Percentiles rank a stretch among this genome's conserved stretches.
phyloP scores from a whole-genome alignment of 2,113 vertebrate genomes.

The Archilochus colubris region DNA sequence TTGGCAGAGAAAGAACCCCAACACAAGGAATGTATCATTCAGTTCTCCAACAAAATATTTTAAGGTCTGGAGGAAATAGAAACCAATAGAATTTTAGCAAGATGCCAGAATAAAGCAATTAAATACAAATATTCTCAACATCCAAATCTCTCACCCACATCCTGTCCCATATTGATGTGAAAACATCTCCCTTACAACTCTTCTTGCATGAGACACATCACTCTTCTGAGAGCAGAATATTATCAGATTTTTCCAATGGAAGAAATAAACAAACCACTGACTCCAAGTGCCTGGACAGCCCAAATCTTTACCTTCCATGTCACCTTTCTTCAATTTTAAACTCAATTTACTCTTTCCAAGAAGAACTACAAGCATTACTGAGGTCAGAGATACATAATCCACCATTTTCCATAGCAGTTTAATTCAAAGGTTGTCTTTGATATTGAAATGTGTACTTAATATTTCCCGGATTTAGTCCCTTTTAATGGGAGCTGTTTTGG shows the following conservation, averaged over 20 bases:
- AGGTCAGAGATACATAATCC: neutral
- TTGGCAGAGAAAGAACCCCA: neutral
- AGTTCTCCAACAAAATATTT: neutral
- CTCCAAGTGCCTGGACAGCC: fast-evolving
- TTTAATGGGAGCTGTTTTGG: neutral
- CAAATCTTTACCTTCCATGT: neutral
- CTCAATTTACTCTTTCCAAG: neutral
- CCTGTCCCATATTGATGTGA: neutral
- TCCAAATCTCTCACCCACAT: slow-evolving; percentile 6
- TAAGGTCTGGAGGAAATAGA: slow-evolving; percentile 13
- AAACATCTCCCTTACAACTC: neutral
- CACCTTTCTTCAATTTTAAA: neutral
- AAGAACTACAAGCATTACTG: neutral
- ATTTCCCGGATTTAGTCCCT: neutral
- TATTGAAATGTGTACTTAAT: neutral
- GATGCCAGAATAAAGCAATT: slow-evolving; percentile 31
- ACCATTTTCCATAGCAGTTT: neutral
- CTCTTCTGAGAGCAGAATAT: neutral
- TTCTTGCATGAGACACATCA: neutral
- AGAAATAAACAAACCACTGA: neutral
- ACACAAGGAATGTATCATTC: neutral
- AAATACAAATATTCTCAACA: slow-evolving; percentile 29
- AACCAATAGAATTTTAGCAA: slow-evolving; percentile 22
- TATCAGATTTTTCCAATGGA: neutral
- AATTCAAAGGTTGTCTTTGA: neutral